Conservation (phyloP, 2,113 vertebrate genomes). For the Centrocercus urophasianus region DNA sequence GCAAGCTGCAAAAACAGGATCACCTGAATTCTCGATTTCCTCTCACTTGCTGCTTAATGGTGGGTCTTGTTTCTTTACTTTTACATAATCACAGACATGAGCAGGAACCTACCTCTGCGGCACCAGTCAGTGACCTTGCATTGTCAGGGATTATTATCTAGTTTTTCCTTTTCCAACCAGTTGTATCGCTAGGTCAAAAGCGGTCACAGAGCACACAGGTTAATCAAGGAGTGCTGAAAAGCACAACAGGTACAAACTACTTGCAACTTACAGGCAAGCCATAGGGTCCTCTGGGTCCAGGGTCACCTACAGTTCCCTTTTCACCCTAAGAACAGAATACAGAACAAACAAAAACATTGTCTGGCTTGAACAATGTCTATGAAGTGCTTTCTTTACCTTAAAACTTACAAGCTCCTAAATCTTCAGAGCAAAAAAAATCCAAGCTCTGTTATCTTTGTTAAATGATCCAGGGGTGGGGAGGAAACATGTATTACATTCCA, state of each 20-base stretch:
- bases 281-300: constrained; percentile 94
- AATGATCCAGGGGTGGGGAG: not conserved
- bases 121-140: constrained; percentile 13
- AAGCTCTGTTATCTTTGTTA: not conserved
- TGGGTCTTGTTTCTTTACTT: not conserved
- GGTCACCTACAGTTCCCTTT: constrained; percentile 88
- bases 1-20: not conserved
- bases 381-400: not conserved
- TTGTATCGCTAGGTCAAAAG: constrained; percentile 6
- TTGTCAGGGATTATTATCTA: not conserved
- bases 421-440: not conserved
- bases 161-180: not conserved
- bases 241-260: not conserved
- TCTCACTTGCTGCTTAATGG: not conserved
- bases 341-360: constrained; percentile 26
- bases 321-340: constrained; percentile 79
- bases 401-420: not conserved
- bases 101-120: not conserved
- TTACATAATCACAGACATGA: not conserved
- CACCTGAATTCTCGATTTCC: not conserved
- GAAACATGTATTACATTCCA: not conserved
- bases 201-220: constrained; percentile 2
- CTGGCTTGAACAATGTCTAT: not conserved
- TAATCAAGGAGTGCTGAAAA: constrained; percentile 33
- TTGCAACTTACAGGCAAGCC: constrained; percentile 92